These are phyloP conservation scores for Lamellibrachia columna DNA, from an alignment of 2,888 invertebrate genomes.

Conservation along the genomic window DNA sequence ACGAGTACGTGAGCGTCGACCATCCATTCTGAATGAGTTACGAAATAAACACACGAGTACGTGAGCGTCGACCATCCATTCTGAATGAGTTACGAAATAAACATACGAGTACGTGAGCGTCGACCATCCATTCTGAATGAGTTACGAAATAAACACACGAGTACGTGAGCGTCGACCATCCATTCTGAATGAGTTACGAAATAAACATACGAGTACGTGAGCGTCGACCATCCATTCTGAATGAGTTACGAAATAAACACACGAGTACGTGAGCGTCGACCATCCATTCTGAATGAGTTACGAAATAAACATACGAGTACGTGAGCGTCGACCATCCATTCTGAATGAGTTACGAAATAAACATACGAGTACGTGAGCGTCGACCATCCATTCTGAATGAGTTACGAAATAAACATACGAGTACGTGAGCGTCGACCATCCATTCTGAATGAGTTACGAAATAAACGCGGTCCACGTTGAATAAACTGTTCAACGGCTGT, in stretches of 20 bases:
- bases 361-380: neutral
- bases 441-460: neutral
- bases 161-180: neutral
- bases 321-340: too few species aligned
- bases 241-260: too few species aligned
- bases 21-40: neutral
- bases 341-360: too few species aligned
- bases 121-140: neutral
- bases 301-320: neutral
- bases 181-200: too few species aligned
- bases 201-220: neutral
- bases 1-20: too few species aligned
- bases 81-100: neutral
- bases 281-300: too few species aligned
- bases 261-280: neutral
- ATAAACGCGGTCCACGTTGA: neutral
- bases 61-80: too few species aligned
- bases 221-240: too few species aligned
- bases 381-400: neutral
- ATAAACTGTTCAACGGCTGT: neutral
- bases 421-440: neutral
- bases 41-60: neutral
- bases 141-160: neutral
- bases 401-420: neutral
- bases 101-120: too few species aligned